phyloP scores from a whole-genome alignment of 2,888 invertebrate genomes.

The Pammene fasciana region DNA sequence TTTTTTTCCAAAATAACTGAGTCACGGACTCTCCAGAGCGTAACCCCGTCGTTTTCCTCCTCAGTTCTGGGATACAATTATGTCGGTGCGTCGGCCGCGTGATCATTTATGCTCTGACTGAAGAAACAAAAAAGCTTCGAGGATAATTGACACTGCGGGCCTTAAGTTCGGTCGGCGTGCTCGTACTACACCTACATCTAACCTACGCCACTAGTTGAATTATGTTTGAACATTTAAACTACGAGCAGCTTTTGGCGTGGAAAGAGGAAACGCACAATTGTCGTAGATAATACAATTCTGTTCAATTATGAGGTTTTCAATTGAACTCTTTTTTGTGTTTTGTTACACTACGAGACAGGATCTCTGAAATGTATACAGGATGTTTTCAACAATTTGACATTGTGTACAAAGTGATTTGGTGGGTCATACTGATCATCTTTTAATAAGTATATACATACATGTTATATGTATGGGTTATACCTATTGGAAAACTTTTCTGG shows the following conservation, averaged over 20 bases:
- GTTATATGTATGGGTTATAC: no score
- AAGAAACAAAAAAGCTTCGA: slow-evolving; percentile 58
- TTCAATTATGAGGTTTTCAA: not conserved
- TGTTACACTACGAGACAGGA: no score
- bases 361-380: no score
- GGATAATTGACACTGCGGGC: slow-evolving; percentile 57
- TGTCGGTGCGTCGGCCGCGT: slow-evolving; percentile 52
- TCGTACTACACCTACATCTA: slow-evolving; percentile 31
- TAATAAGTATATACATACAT: no score
- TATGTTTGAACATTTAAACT: not conserved
- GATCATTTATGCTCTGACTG: slow-evolving; percentile 55
- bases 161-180: slow-evolving; percentile 36
- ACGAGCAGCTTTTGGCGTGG: not conserved
- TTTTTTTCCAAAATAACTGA: slow-evolving; percentile 63
- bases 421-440: no score
- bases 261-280: no score
- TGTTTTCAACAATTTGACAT: no score
- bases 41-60: slow-evolving; percentile 72
- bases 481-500: no score
- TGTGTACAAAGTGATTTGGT: no score
- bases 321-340: no score
- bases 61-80: slow-evolving; percentile 78
- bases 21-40: slow-evolving; percentile 71
- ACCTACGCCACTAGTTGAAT: slow-evolving; percentile 15
- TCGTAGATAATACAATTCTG: no score